These are phyloP conservation scores for Netelia virgata DNA, from an alignment of 2,888 invertebrate species.

Conservation along the genomic window DNA sequence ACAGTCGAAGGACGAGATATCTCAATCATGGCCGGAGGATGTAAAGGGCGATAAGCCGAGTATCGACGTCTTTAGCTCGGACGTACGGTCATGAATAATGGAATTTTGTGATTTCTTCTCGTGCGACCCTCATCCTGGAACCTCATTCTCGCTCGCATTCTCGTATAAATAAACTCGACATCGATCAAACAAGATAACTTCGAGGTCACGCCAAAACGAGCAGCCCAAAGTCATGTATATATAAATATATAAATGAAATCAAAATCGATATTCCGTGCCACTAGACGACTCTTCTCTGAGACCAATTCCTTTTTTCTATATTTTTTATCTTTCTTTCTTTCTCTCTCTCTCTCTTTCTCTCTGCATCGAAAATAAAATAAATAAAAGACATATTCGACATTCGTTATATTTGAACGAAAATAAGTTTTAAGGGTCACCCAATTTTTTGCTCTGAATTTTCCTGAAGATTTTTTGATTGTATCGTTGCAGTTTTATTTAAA, in stretches of 20 bases:
- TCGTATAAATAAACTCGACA: constrained; percentile 58
- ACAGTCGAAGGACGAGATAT: constrained; percentile 13
- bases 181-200: constrained; percentile 67
- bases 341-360: too few species aligned
- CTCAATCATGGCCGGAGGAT: not conserved
- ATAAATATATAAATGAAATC: constrained; percentile 5
- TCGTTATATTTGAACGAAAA: too few species aligned
- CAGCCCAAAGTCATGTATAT: constrained; percentile 4
- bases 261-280: constrained; percentile 56
- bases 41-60: constrained; percentile 4
- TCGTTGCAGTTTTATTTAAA: not conserved
- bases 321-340: not conserved
- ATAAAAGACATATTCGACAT: not conserved
- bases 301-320: not conserved
- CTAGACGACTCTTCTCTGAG: not conserved
- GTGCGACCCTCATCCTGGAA: constrained; percentile 36
- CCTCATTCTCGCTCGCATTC: not conserved
- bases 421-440: not conserved
- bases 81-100: constrained; percentile 50
- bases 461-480: not conserved
- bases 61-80: constrained; percentile 20
- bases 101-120: constrained; percentile 36
- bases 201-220: constrained; percentile 47
- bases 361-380: not conserved
- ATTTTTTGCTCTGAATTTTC: not conserved